Conservation (phyloP, 2,888 invertebrate genomes). For the Ophioninae sp. region DNA sequence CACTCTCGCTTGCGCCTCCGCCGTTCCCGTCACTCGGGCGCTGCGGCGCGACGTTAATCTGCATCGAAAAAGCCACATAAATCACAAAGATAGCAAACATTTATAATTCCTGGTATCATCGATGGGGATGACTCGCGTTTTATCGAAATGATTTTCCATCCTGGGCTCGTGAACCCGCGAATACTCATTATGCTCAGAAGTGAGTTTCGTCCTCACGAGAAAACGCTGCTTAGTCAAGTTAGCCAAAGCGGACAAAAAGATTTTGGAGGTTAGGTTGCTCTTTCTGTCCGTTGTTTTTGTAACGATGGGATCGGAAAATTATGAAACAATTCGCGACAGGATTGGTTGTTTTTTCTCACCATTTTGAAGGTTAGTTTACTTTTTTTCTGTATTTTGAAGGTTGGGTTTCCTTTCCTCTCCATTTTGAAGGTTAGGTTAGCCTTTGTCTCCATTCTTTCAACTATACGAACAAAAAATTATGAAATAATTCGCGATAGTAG, state of each 20-base stretch:
- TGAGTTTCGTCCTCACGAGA: not conserved
- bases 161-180: not conserved
- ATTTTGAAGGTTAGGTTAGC: too few relatives aligned
- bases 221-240: not conserved
- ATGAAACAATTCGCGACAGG: not conserved
- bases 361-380: too few relatives aligned
- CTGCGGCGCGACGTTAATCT: not conserved
- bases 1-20: too few relatives aligned
- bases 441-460: too few relatives aligned
- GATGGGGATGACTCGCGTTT: not conserved
- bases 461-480: too few relatives aligned
- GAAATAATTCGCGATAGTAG: too few relatives aligned
- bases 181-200: not conserved
- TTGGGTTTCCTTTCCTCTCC: too few relatives aligned
- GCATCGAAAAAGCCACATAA: conserved; percentile 12
- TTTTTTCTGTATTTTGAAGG: too few relatives aligned
- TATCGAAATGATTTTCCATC: conserved; percentile 1
- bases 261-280: not conserved
- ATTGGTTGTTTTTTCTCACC: not conserved
- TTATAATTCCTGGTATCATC: not conserved
- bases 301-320: not conserved
- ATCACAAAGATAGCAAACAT: conserved; percentile 27
- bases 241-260: not conserved
- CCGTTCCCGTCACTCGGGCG: not conserved
- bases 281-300: not conserved